These are phyloP conservation scores for Pycnonotus jocosus DNA, from an alignment of 2,113 vertebrate genomes.

Conservation along the genomic window DNA sequence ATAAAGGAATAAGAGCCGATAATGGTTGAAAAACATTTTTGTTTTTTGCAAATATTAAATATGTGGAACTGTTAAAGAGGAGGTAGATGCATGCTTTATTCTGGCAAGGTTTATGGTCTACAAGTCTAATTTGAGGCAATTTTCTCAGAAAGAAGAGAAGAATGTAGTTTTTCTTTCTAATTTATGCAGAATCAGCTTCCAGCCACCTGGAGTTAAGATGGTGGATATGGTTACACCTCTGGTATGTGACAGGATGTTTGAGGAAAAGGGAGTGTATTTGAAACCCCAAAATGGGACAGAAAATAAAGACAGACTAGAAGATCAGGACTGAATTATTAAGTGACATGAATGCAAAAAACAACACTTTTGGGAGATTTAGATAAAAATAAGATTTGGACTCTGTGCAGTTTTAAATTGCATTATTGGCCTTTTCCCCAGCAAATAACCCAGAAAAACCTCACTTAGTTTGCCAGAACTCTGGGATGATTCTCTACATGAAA, in stretches of 20 bases:
- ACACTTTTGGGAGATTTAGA: constrained; percentile 12
- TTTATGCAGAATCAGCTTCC: constrained; percentile 27
- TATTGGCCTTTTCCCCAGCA: constrained; percentile 42
- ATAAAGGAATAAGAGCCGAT: background rate
- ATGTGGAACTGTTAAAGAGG: background rate
- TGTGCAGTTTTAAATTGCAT: constrained; percentile 32
- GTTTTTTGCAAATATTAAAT: background rate
- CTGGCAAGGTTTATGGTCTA: background rate
- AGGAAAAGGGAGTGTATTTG: constrained; percentile 1
- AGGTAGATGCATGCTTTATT: background rate
- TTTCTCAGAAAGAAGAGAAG: background rate
- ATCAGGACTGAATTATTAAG: constrained; percentile 55
- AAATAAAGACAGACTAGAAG: constrained; percentile 42
- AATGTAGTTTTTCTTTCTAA: constrained; percentile 27
- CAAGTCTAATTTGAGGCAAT: background rate
- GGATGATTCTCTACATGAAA: constrained; percentile 10
- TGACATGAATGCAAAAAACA: constrained; percentile 17
- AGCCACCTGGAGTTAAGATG: constrained; percentile 35
- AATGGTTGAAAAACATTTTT: background rate
- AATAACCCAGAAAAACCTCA: constrained; percentile 21
- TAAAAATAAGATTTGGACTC: constrained; percentile 18
- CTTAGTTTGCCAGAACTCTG: constrained; percentile 3
- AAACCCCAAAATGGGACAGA: constrained; percentile 14
- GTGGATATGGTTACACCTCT: constrained; percentile 23
- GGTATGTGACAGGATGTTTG: constrained; percentile 47